A percentile compares a stretch with the other conserved stretches of the same genome.
phyloP scores from a whole-genome alignment of 2,113 vertebrate genomes.

The Elgaria multicarinata region DNA sequence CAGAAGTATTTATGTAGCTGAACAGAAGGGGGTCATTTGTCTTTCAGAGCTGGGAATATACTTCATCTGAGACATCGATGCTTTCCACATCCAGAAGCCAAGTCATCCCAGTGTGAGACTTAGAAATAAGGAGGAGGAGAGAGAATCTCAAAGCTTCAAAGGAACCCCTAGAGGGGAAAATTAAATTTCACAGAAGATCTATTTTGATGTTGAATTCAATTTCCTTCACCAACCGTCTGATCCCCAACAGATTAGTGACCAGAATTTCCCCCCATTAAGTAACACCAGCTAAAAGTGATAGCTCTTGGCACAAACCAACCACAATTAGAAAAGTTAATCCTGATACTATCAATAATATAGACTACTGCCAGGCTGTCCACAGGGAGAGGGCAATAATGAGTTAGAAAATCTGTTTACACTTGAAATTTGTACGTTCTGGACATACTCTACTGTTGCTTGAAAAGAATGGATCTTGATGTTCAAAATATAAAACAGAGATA shows the following conservation, averaged over 20 bases:
- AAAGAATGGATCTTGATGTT: not conserved
- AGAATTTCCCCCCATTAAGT: slow-evolving; percentile 17
- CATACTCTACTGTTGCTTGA: not conserved
- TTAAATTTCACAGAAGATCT: slow-evolving; percentile 32
- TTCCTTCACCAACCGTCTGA: slow-evolving; percentile 28
- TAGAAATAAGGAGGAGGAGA: not conserved
- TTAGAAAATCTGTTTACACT: not conserved
- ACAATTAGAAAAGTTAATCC: not conserved
- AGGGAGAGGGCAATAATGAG: not conserved
- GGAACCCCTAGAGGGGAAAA: slow-evolving; percentile 25
- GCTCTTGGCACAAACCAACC: not conserved
- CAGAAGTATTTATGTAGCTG: not conserved
- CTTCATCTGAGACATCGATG: slow-evolving; percentile 9
- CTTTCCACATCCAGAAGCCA: not conserved
- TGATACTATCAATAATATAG: slow-evolving; percentile 1
- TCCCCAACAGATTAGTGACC: slow-evolving; percentile 18
- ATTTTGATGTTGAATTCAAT: slow-evolving; percentile 42
- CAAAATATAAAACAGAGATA: not conserved
- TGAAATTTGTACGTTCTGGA: not conserved
- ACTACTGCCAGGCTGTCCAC: not conserved
- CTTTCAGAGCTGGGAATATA: not conserved
- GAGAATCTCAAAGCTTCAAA: slow-evolving; percentile 22
- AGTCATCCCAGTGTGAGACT: not conserved
- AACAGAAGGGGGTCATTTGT: not conserved
- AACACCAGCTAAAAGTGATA: slow-evolving; percentile 21